phyloP scores from a whole-genome alignment of 2,888 invertebrate species.

The Megaustenia siamemsis region DNA sequence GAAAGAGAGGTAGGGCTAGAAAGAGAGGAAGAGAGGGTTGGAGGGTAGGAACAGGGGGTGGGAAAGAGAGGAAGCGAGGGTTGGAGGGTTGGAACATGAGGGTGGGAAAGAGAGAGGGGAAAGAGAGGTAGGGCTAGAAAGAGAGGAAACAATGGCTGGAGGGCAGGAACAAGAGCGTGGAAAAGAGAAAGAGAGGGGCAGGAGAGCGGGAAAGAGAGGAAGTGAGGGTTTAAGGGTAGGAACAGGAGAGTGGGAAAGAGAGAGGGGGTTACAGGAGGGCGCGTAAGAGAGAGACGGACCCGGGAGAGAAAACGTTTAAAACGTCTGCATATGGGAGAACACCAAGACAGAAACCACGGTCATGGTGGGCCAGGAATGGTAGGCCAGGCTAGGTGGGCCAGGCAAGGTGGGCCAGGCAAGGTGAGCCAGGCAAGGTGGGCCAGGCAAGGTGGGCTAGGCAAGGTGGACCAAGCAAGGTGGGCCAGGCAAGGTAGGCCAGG shows the following conservation, averaged over 20 bases:
- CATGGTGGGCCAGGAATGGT: too few species aligned
- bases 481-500: too few species aligned
- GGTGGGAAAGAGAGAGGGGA: background rate
- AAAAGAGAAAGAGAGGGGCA: background rate
- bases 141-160: background rate
- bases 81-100: background rate
- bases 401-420: too few species aligned
- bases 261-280: background rate
- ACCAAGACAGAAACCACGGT: background rate
- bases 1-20: background rate
- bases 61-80: background rate
- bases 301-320: background rate
- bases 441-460: too few species aligned
- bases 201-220: background rate
- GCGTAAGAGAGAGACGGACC: background rate
- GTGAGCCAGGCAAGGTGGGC: too few species aligned
- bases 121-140: background rate
- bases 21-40: background rate
- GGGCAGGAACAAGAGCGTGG: background rate
- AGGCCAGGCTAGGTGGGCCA: too few species aligned
- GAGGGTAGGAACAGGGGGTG: background rate
- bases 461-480: too few species aligned
- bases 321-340: too few species aligned
- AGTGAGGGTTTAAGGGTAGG: background rate
- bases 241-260: background rate